Percentiles rank a stretch among this genome's conserved stretches.
These are phyloP conservation scores for Himalopsyche phryganea DNA, from an alignment of 1,140 invertebrate species.

Conservation along the genomic window DNA sequence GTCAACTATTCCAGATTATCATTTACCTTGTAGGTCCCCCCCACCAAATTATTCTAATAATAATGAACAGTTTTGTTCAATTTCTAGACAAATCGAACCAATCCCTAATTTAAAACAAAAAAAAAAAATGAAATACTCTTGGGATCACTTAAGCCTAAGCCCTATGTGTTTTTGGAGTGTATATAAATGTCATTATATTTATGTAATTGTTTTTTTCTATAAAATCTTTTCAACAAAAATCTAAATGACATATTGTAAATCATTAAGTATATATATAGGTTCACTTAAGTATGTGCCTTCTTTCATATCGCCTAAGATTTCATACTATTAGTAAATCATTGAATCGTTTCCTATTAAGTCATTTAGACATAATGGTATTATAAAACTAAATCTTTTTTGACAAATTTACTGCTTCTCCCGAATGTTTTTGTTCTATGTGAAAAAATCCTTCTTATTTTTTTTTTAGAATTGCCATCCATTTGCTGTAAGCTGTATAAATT, in stretches of 20 bases:
- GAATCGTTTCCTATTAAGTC: not conserved
- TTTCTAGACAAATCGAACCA: too few species aligned
- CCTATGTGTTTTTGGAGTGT: not conserved
- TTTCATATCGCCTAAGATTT: not conserved
- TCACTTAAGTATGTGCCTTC: constrained; percentile 2
- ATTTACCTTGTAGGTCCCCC: too few species aligned
- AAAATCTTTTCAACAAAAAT: not conserved
- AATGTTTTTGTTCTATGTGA: constrained; percentile 1
- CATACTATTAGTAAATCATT: not conserved
- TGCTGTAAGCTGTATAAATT: constrained; percentile 39
- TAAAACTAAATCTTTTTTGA: not conserved
- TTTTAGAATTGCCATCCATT: constrained; percentile 33
- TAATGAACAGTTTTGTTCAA: not conserved
- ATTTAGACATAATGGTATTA: not conserved
- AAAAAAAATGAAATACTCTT: not conserved
- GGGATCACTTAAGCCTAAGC: constrained; percentile 1
- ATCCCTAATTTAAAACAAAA: not conserved
- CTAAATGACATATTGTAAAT: not conserved
- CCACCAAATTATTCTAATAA: too few species aligned
- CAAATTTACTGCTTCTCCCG: not conserved
- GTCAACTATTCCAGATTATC: too few species aligned
- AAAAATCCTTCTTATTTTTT: constrained; percentile 4
- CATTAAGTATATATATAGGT: not conserved
- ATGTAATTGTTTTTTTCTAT: not conserved
- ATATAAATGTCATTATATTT: constrained; percentile 3